Percentiles rank a stretch among this genome's conserved stretches.
phyloP scores from a whole-genome alignment of 2,113 vertebrate genomes.

The Micronisus gabar region DNA sequence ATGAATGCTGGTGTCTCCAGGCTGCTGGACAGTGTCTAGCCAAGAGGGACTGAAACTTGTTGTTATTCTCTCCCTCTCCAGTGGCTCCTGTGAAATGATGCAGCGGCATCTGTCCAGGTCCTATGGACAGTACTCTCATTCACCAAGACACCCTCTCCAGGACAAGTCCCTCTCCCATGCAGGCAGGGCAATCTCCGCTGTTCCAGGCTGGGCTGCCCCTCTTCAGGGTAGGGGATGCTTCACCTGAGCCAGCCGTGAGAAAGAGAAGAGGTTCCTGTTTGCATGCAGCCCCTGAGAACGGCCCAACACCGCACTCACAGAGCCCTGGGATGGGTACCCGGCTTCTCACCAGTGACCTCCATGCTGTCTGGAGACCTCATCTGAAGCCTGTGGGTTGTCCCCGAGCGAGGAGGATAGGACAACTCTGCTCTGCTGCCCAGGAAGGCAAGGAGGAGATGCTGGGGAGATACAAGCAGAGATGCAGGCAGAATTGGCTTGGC shows the following conservation, averaged over 20 bases:
- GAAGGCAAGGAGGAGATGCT: background rate
- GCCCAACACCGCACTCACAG: rapidly evolving
- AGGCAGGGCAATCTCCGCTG: background rate
- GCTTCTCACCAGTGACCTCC: background rate
- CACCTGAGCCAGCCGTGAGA: background rate
- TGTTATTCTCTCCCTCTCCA: background rate
- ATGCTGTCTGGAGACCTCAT: rapidly evolving
- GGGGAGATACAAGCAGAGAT: background rate
- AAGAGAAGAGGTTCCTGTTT: background rate
- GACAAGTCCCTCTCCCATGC: background rate
- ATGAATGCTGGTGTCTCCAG: background rate
- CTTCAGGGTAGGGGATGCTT: background rate
- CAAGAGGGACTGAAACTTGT: background rate
- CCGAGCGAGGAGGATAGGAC: background rate
- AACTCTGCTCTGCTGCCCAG: background rate
- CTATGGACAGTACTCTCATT: background rate
- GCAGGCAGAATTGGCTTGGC: background rate
- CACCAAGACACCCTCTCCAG: background rate
- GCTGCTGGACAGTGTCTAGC: background rate
- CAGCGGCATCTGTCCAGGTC: background rate
- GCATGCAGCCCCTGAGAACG: rapidly evolving
- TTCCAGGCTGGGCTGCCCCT: background rate
- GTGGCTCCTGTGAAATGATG: background rate
- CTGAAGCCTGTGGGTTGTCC: background rate
- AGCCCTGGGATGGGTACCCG: background rate